Percentiles rank a stretch among this genome's conserved stretches.
These are phyloP conservation scores for Ceratina australensis DNA, from an alignment of 1,140 invertebrate genomes.

Conservation along the genomic window DNA sequence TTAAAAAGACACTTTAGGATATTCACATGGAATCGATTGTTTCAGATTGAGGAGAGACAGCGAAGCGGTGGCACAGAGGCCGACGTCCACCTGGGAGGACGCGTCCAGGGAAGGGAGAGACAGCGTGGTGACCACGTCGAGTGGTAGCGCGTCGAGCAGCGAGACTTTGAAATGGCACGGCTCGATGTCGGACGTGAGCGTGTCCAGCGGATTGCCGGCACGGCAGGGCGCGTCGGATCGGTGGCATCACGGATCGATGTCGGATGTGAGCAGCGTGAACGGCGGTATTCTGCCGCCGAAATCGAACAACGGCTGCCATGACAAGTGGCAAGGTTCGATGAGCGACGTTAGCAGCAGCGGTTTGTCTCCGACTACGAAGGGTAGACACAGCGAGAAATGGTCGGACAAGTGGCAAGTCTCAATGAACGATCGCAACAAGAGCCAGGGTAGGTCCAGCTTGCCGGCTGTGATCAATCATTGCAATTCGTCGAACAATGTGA, in stretches of 20 bases:
- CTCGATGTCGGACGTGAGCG: constrained; percentile 88
- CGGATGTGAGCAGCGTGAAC: constrained; percentile 74
- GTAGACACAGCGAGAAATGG: constrained; percentile 62
- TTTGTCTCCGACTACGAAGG: constrained; percentile 54
- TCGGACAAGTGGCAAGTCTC: constrained; percentile 70
- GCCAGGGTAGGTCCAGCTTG: constrained; percentile 56
- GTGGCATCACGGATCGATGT: constrained; percentile 76
- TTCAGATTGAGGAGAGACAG: constrained; percentile 81
- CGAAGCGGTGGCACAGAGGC: constrained; percentile 81
- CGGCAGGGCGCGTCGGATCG: constrained; percentile 66
- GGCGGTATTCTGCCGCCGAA: constrained; percentile 62
- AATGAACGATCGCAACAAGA: constrained; percentile 72
- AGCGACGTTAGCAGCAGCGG: constrained; percentile 77
- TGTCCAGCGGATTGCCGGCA: constrained; percentile 80
- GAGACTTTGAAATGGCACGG: constrained; percentile 92
- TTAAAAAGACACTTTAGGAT: background rate
- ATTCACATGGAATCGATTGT: background rate
- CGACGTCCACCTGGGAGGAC: constrained; percentile 78
- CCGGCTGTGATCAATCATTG: constrained; percentile 65
- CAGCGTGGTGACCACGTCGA: constrained; percentile 85
- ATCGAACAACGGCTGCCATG: constrained; percentile 55
- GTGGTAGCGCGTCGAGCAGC: constrained; percentile 86
- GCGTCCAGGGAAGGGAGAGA: constrained; percentile 81
- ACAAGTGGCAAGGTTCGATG: constrained; percentile 81
- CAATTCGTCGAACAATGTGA: constrained; percentile 48